These are phyloP conservation scores for Nyctalus aviator DNA, from an alignment of 2,797 vertebrate genomes.

Conservation along the genomic window DNA sequence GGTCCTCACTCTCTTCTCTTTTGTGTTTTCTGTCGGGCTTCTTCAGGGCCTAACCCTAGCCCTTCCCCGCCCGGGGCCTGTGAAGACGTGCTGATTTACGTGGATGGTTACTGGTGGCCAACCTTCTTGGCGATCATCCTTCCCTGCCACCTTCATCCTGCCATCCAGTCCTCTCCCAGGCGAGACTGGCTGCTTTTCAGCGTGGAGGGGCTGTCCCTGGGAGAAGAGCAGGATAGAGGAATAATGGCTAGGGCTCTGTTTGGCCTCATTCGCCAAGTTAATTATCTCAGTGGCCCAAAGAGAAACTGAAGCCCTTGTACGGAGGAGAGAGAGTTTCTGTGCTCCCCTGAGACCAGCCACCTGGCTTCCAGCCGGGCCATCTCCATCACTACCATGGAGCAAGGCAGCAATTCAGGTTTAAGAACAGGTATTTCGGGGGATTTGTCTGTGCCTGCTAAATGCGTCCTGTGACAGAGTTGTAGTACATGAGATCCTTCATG, in stretches of 20 bases:
- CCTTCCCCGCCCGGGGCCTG: background rate
- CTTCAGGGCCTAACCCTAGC: background rate
- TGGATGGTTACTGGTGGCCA: background rate
- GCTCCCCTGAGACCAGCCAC: slow-evolving; percentile 51
- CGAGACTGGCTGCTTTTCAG: background rate
- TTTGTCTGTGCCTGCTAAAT: slow-evolving; percentile 74
- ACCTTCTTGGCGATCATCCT: background rate
- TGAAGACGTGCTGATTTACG: background rate
- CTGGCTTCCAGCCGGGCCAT: slow-evolving; percentile 56
- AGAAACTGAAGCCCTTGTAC: slow-evolving; percentile 17
- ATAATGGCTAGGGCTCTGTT: background rate
- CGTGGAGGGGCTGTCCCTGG: background rate
- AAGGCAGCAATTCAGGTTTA: slow-evolving; percentile 80
- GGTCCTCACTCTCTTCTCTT: background rate
- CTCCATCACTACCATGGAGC: slow-evolving; percentile 8
- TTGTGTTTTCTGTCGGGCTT: background rate
- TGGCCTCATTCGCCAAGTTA: slow-evolving; percentile 3
- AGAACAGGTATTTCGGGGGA: slow-evolving; percentile 80
- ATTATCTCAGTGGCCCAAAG: slow-evolving; percentile 31
- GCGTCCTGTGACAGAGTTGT: slow-evolving; percentile 41
- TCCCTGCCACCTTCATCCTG: background rate
- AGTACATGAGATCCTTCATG: slow-evolving; percentile 31
- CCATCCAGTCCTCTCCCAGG: background rate
- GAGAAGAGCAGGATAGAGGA: background rate
- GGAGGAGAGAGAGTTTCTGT: slow-evolving; percentile 43